Evolutionary conservation across 2,797 vertebrate genomes (phyloP).

Genomic region (Onychomys arenicola): DNA sequence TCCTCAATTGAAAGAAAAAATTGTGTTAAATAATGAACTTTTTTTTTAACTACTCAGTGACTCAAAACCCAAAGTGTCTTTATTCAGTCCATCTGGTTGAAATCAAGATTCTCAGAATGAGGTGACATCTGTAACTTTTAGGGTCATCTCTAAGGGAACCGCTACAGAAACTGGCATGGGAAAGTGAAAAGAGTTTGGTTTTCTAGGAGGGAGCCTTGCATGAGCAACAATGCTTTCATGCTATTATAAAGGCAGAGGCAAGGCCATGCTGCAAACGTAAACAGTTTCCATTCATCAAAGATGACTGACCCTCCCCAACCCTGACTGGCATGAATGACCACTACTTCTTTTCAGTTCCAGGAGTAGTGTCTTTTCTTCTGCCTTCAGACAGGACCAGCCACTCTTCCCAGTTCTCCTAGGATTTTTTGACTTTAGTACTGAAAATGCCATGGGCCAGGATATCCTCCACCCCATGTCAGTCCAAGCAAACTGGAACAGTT

Average conservation of each 20-base stretch:
- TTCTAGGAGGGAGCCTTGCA: neutral
- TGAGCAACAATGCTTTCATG: neutral
- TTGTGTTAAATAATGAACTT: neutral
- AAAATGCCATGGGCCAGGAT: neutral
- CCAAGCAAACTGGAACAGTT: neutral
- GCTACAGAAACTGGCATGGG: neutral
- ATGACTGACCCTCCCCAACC: neutral
- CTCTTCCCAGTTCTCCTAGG: neutral
- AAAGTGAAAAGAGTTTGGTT: neutral
- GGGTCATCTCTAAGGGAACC: neutral
- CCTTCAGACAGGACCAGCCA: neutral
- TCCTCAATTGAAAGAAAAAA: neutral
- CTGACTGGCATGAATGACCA: neutral
- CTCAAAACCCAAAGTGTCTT: conserved; percentile 40
- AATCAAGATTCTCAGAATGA: neutral
- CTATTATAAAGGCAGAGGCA: neutral
- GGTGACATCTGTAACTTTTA: neutral
- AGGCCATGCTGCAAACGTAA: neutral
- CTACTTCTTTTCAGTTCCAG: neutral
- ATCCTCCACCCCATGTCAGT: neutral
- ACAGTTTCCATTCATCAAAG: neutral
- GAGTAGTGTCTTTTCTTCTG: neutral
- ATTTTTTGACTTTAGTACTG: neutral
- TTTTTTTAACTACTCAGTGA: neutral
- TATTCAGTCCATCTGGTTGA: neutral